A percentile compares a stretch with the other conserved stretches of the same genome.
phyloP scores from a whole-genome alignment of 2,113 vertebrate genomes.

The Mixornis gularis region DNA sequence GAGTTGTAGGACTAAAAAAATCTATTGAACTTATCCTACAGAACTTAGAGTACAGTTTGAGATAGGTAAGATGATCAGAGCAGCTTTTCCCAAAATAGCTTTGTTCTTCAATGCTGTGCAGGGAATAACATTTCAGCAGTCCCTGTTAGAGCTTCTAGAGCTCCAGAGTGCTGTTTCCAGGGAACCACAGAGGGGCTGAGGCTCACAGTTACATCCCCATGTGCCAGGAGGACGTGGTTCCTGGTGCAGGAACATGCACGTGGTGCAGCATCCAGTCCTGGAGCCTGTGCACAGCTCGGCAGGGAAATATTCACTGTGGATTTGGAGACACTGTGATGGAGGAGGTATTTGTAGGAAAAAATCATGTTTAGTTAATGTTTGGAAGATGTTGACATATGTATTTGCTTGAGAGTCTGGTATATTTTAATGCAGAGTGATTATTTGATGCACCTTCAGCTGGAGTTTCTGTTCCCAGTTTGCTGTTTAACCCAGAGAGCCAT shows the following conservation, averaged over 20 bases:
- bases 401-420: neutral
- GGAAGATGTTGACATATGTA: neutral
- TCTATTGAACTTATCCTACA: neutral
- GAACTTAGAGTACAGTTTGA: neutral
- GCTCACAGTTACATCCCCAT: neutral
- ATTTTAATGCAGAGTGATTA: neutral
- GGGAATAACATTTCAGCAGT: neutral
- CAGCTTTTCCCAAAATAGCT: conserved; percentile 16
- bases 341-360: neutral
- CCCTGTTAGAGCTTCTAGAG: neutral
- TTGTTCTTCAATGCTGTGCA: neutral
- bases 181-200: neutral
- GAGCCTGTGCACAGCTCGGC: neutral
- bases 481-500: neutral
- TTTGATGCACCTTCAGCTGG: neutral
- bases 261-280: neutral
- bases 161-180: neutral
- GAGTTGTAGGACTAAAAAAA: conserved; percentile 43
- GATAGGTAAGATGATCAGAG: neutral
- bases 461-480: neutral
- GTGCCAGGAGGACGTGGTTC: neutral
- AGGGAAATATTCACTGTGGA: neutral
- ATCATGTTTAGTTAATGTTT: neutral
- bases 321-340: neutral
- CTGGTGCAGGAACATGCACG: fast-evolving